These are phyloP conservation scores for Pseudeuparius sepicola DNA, from an alignment of 2,888 invertebrate genomes.

Conservation along the genomic window DNA sequence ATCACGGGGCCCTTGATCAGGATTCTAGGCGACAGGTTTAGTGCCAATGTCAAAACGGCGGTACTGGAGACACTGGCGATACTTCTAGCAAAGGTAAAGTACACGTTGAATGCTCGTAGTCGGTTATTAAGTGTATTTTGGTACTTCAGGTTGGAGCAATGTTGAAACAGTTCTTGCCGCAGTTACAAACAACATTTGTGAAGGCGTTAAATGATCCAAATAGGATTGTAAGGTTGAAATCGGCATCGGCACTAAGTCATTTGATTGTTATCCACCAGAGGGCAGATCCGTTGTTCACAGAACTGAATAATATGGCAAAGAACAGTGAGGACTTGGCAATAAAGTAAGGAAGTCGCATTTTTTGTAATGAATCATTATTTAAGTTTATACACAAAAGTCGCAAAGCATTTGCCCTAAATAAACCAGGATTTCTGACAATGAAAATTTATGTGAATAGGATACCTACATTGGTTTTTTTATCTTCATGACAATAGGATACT, in stretches of 20 bases:
- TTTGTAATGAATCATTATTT: slow-evolving; percentile 2
- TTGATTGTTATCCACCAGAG: slow-evolving; percentile 86
- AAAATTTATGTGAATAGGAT: too few relatives aligned
- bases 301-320: slow-evolving; percentile 80
- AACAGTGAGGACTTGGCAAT: slow-evolving; percentile 75
- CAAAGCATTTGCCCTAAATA: too few relatives aligned
- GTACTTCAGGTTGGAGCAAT: slow-evolving; percentile 71
- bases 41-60: slow-evolving; percentile 88
- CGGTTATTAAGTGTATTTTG: background rate
- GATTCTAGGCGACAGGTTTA: slow-evolving; percentile 92
- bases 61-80: slow-evolving; percentile 89
- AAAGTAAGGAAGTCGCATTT: slow-evolving; percentile 32
- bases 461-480: too few relatives aligned
- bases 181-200: slow-evolving; percentile 95
- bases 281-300: slow-evolving; percentile 90
- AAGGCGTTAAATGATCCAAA: slow-evolving; percentile 89
- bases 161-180: slow-evolving; percentile 96
- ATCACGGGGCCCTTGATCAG: slow-evolving; percentile 97
- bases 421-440: too few relatives aligned
- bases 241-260: slow-evolving; percentile 78
- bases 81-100: slow-evolving; percentile 68
- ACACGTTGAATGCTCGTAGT: background rate
- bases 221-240: slow-evolving; percentile 78
- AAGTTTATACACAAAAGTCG: too few relatives aligned
- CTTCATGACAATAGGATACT: too few relatives aligned